Conservation (phyloP, 2,888 invertebrate species). For the Asteroscopus sphinx region DNA sequence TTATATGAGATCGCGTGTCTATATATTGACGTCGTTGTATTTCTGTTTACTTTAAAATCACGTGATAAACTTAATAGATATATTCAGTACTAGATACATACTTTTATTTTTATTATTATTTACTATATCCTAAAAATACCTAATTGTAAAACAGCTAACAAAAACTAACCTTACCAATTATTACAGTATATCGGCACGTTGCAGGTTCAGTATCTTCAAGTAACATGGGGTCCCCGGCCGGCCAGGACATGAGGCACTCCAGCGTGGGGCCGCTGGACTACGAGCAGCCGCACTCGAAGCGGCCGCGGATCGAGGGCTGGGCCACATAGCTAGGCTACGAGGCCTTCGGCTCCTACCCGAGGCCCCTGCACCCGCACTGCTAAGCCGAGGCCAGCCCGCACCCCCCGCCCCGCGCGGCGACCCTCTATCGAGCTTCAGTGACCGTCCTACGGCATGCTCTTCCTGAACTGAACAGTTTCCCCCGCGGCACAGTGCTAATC, state of each 20-base stretch:
- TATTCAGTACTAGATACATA: too few relatives aligned
- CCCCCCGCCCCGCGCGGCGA: constrained; percentile 53
- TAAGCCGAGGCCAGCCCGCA: constrained; percentile 66
- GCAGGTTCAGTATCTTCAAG: constrained; percentile 95
- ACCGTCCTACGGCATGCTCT: constrained; percentile 61
- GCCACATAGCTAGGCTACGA: constrained; percentile 93
- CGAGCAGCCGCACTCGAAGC: constrained; percentile 92
- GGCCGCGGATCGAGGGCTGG: constrained; percentile 97
- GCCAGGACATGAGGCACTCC: constrained; percentile 88
- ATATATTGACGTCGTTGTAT: too few relatives aligned
- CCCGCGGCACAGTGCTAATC: constrained; percentile 65
- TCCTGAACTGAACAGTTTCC: constrained; percentile 60
- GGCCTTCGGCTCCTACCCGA: constrained; percentile 87
- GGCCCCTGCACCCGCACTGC: constrained; percentile 88
- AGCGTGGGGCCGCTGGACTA: constrained; percentile 84
- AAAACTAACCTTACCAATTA: constrained; percentile 55
- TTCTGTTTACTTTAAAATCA: too few relatives aligned
- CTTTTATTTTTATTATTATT: too few relatives aligned
- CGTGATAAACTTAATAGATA: too few relatives aligned
- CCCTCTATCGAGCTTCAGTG: constrained; percentile 73
- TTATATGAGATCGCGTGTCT: too few relatives aligned
- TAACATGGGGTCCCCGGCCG: constrained; percentile 93
- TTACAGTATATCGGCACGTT: constrained; percentile 67
- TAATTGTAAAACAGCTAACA: constrained; percentile 43
- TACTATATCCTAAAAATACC: too few relatives aligned